These are phyloP conservation scores for Petrolisthes manimaculis DNA, from an alignment of 2,888 invertebrate species.

Conservation along the genomic window DNA sequence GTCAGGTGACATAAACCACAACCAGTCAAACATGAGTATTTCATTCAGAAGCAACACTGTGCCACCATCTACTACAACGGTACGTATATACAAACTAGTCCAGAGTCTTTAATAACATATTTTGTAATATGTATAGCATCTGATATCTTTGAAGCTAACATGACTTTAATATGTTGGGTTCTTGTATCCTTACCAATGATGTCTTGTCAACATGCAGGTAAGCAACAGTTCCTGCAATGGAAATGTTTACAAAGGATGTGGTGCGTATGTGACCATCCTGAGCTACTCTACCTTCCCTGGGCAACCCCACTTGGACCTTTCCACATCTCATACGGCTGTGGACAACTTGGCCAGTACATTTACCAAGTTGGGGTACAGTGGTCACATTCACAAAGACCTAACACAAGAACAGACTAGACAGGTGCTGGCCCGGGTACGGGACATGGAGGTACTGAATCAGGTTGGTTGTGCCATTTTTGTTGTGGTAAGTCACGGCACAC, in stretches of 20 bases:
- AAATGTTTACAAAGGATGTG: not conserved
- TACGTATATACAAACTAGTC: too few relatives aligned
- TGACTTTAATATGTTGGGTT: not conserved
- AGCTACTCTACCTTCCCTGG: conserved; percentile 19
- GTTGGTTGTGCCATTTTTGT: conserved; percentile 28
- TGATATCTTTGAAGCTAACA: not conserved
- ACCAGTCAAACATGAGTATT: too few relatives aligned
- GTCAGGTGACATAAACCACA: too few relatives aligned
- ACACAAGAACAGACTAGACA: not conserved
- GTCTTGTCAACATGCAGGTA: not conserved
- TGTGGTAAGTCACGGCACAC: conserved; percentile 15
- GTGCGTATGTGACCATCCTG: conserved; percentile 21
- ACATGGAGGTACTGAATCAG: not conserved
- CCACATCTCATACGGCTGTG: not conserved
- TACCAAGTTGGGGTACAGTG: conserved; percentile 21
- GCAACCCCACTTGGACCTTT: conserved; percentile 19
- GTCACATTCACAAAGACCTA: conserved; percentile 21
- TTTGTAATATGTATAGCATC: not conserved
- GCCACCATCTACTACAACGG: too few relatives aligned
- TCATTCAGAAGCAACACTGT: too few relatives aligned
- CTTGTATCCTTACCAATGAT: not conserved
- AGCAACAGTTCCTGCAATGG: not conserved
- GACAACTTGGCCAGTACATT: conserved; percentile 12
- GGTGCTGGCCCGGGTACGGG: not conserved
- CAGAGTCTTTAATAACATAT: too few relatives aligned